Evolutionary conservation across 2,888 invertebrate species (phyloP), one percentile per base, ranked within the genome.

Genomic region (Eupithecia pulchellata): DNA sequence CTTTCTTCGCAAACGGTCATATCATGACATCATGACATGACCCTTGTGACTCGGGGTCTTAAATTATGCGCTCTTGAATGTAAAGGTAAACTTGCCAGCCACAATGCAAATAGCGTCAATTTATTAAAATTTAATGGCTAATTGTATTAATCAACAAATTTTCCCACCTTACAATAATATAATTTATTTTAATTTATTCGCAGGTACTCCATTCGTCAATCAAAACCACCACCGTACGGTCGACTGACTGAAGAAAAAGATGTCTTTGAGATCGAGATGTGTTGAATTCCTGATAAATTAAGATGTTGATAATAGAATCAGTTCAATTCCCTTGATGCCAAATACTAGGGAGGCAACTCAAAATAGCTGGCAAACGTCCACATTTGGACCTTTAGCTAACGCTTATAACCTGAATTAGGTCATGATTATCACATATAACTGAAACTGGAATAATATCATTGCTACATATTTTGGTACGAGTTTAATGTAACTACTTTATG

Each of bases 191-290:
- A 25, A 52, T 52, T 52, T 25, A 25, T 52, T 52, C 25, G 9
- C 72, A 78, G 78, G 17, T 73, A 75, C 34, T 68, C 77, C 2
- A 69, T 72, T 11, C 69, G 73, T 32, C 68, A 66, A 64, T 65
- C 75, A 57, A 20, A 71, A 64, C 58, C 75, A 62, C 11, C 61
- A 5, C 75, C 66, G n/a, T 78, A 78, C 63, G 72, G 68, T 67
- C 73, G 73, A 34, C 71, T 78, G 17, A 71, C 75, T 47, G 69
- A 67, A 58, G 78, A 78, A 8, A 68, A 68, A 32, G 67, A 75
- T 20, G 75, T 75, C n/a, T 34, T 61, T 61, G 61, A 61, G 34
- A 32, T 61, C 11, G 60, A 61, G 32, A n/a, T 34, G 14, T 34
- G 61, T 61, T 61, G 34, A 61, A 65, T 55, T 14, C 27, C 3